These are phyloP conservation scores for Hirtodrosophila cameraria DNA, from an alignment of 2,888 invertebrate genomes.

Conservation along the genomic window DNA sequence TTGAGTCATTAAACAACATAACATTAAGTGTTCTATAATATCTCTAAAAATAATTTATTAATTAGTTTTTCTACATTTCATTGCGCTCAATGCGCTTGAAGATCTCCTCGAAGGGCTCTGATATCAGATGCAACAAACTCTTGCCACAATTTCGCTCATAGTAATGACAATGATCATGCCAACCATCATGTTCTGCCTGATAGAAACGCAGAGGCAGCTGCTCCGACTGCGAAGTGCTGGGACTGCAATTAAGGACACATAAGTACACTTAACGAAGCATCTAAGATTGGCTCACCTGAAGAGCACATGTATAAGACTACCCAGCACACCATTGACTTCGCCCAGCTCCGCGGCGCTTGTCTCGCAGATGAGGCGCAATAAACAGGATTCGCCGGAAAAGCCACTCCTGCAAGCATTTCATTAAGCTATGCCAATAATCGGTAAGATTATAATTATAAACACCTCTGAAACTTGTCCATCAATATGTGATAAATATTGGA, in stretches of 20 bases:
- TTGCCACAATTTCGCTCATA: slow-evolving; percentile 68
- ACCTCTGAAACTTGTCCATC: slow-evolving; percentile 69
- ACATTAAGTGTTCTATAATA: too few species aligned
- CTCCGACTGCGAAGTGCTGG: slow-evolving; percentile 79
- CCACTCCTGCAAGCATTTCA: slow-evolving; percentile 77
- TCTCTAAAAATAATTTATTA: not conserved
- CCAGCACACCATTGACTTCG: slow-evolving; percentile 86
- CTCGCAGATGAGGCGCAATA: slow-evolving; percentile 89
- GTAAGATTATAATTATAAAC: not conserved
- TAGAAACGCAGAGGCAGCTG: slow-evolving; percentile 75
- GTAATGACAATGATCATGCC: slow-evolving; percentile 65
- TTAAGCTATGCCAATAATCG: not conserved
- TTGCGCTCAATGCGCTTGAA: slow-evolving; percentile 51
- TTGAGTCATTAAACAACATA: too few species aligned
- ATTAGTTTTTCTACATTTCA: slow-evolving; percentile 36
- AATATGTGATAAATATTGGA: slow-evolving; percentile 72
- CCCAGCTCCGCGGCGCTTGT: slow-evolving; percentile 84
- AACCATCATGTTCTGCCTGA: slow-evolving; percentile 81
- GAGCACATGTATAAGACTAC: slow-evolving; percentile 88
- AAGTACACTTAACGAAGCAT: too few species aligned
- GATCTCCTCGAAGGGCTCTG: slow-evolving; percentile 75
- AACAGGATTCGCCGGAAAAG: slow-evolving; percentile 86
- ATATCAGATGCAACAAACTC: slow-evolving; percentile 78
- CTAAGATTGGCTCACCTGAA: slow-evolving; percentile 86
- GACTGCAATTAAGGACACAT: slow-evolving; percentile 47